phyloP scores from a whole-genome alignment of 2,797 vertebrate species.

The Ficedula albicollis region DNA sequence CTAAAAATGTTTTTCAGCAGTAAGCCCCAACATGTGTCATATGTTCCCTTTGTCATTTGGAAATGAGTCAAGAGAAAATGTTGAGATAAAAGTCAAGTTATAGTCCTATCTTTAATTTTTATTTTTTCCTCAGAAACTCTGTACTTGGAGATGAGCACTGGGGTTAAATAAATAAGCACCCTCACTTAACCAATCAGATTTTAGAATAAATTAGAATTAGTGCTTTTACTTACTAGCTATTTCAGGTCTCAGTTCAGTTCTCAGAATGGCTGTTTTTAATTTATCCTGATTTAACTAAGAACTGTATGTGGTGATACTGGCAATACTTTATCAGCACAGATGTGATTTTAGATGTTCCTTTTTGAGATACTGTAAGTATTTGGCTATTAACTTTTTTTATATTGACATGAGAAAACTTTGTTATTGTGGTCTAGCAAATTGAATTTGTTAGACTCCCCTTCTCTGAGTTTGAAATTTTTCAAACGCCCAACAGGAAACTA shows the following conservation, averaged over 20 bases:
- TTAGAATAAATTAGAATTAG: not conserved
- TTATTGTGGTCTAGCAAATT: not conserved
- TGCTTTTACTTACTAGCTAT: not conserved
- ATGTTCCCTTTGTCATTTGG: not conserved
- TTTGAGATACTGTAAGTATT: not conserved
- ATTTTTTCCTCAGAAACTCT: not conserved
- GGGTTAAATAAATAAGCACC: not conserved
- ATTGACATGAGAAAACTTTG: not conserved
- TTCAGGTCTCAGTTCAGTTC: not conserved
- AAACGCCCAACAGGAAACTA: not conserved
- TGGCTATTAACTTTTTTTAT: not conserved
- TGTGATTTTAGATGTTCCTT: not conserved
- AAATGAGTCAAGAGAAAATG: not conserved
- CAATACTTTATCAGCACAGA: not conserved
- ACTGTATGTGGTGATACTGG: not conserved
- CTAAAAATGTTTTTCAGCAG: not conserved
- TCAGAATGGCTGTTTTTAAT: not conserved
- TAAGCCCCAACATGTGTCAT: not conserved
- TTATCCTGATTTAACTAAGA: not conserved
- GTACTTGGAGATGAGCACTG: not conserved
- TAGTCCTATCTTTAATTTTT: not conserved
- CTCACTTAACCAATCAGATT: not conserved
- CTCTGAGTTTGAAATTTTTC: not conserved
- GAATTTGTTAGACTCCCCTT: not conserved
- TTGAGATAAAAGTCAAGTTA: not conserved